Conservation (phyloP, 92 coral and sea anemone species). For the Phenganax marumi region DNA sequence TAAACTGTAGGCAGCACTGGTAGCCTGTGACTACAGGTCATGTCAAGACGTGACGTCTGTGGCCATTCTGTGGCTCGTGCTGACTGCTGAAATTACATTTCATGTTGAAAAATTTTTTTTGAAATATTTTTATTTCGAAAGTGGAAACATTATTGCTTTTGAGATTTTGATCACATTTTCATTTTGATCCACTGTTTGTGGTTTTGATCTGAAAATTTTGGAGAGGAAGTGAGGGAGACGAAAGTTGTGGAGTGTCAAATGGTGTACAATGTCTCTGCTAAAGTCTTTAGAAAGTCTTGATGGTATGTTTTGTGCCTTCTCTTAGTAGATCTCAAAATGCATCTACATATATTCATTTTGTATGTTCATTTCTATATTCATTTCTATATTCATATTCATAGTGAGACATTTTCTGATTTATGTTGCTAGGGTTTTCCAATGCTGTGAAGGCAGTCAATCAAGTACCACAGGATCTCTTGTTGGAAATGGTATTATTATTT, state of each 20-base stretch:
- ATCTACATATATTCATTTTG: no score
- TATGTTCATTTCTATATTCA: no score
- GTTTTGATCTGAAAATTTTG: not conserved
- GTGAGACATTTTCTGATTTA: not conserved
- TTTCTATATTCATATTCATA: not conserved
- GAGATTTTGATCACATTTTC: no score
- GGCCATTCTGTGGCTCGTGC: no score
- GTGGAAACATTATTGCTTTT: no score
- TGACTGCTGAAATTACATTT: no score
- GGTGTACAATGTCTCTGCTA: conserved; percentile 16
- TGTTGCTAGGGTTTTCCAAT: conserved; percentile 56
- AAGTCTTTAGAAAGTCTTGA: conserved; percentile 32
- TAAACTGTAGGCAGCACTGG: no score
- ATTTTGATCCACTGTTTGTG: no score
- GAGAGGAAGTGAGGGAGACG: not conserved
- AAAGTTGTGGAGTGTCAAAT: not conserved
- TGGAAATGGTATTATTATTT: conserved; percentile 55
- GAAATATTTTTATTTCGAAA: no score
- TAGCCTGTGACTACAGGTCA: no score
- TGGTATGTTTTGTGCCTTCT: conserved; percentile 21
- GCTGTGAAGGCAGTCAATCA: conserved; percentile 74
- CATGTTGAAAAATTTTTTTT: no score
- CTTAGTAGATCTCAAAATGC: not conserved
- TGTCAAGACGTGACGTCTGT: no score
- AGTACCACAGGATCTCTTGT: conserved; percentile 75